Conservation (phyloP, 2,113 vertebrate genomes). For the Pantherophis guttatus region DNA sequence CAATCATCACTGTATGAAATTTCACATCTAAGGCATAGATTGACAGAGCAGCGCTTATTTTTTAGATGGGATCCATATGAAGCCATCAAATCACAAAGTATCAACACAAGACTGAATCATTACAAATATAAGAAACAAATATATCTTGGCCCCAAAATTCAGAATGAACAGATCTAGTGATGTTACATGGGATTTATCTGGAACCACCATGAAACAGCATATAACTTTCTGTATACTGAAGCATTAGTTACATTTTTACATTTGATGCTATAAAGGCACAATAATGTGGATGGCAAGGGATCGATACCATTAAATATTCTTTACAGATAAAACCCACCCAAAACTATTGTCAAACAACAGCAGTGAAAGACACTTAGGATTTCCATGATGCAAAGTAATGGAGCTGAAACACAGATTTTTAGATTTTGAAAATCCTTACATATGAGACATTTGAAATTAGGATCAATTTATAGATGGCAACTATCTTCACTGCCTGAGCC, state of each 20-base stretch:
- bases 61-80: not conserved
- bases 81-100: not conserved
- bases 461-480: not conserved
- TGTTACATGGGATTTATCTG: not conserved
- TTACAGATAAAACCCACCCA: not conserved
- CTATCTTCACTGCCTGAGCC: not conserved
- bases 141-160: not conserved
- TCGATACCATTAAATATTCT: not conserved
- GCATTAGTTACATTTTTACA: not conserved
- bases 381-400: not conserved
- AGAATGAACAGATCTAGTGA: not conserved
- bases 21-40: not conserved
- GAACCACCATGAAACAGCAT: not conserved
- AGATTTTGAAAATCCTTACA: not conserved
- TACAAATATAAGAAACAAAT: not conserved
- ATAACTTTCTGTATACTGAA: not conserved
- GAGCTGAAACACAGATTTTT: not conserved
- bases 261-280: not conserved
- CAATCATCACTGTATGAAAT: not conserved
- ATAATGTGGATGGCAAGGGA: not conserved
- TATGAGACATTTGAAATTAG: not conserved
- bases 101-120: not conserved
- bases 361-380: not conserved
- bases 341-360: not conserved
- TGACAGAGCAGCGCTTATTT: not conserved